A percentile compares a stretch with the other conserved stretches of the same genome.
Evolutionary conservation across 1,140 invertebrate genomes (phyloP).

Genomic region (Apis laboriosa): DNA sequence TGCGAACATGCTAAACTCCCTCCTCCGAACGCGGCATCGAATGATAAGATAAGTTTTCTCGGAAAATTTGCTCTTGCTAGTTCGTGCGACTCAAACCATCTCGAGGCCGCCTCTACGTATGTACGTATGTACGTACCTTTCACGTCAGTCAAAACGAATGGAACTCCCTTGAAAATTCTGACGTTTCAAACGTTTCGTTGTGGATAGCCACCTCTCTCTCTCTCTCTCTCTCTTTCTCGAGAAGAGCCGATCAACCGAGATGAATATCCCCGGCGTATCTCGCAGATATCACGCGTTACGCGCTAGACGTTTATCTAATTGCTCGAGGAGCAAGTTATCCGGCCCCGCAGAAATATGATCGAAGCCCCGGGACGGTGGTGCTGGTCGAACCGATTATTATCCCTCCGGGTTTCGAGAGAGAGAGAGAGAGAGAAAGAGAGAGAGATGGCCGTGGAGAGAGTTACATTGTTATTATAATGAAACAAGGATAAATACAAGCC

Average conservation of each 20-base stretch:
- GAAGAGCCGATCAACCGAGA: not conserved
- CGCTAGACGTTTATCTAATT: slow-evolving; percentile 64
- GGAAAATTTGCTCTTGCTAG: not conserved
- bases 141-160: not conserved
- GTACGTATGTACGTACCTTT: not conserved
- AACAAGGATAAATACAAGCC: slow-evolving; percentile 79
- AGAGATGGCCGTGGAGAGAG: slow-evolving; percentile 58
- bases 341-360: slow-evolving; percentile 64
- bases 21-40: too few relatives aligned
- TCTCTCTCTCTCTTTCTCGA: not conserved
- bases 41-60: not conserved
- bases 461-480: slow-evolving; percentile 82
- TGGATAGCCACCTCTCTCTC: too few relatives aligned
- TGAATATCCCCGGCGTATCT: not conserved
- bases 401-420: slow-evolving; percentile 45
- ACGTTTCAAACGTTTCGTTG: not conserved
- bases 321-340: slow-evolving; percentile 54
- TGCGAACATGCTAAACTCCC: too few relatives aligned
- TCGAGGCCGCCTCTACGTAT: not conserved
- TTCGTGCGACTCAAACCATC: too few relatives aligned
- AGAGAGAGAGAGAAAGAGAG: too few relatives aligned
- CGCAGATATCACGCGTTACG: slow-evolving; percentile 2
- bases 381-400: slow-evolving; percentile 74
- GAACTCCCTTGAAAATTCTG: not conserved
- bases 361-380: slow-evolving; percentile 48